Conservation (phyloP, 2,888 invertebrate genomes). For the Mechanitis messenoides region DNA sequence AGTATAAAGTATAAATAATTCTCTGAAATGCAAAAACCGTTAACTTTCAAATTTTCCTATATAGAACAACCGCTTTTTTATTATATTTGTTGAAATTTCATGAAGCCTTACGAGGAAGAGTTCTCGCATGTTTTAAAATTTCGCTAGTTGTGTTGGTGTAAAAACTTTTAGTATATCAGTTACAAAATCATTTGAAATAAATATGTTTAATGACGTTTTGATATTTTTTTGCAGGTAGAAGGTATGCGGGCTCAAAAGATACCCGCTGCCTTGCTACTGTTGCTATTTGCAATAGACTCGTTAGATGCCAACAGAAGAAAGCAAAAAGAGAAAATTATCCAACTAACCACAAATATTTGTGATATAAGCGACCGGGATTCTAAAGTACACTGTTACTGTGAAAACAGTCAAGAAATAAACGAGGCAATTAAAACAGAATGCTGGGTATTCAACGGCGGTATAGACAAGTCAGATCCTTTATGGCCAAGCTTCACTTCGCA, state of each 20-base stretch:
- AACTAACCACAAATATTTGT: slow-evolving; percentile 70
- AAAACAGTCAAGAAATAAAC: slow-evolving; percentile 71
- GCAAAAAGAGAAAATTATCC: slow-evolving; percentile 59
- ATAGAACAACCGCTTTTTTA: no score
- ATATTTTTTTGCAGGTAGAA: slow-evolving; percentile 63
- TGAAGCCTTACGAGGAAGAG: no score
- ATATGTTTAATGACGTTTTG: slow-evolving; percentile 11
- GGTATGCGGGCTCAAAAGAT: slow-evolving; percentile 72
- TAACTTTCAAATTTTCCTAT: no score
- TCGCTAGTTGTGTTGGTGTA: no score
- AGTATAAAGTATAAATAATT: no score
- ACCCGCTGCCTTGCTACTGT: slow-evolving; percentile 72
- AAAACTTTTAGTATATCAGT: no score
- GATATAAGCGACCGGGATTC: slow-evolving; percentile 73
- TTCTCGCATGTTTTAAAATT: no score
- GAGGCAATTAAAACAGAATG: slow-evolving; percentile 85
- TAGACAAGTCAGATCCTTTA: slow-evolving; percentile 80
- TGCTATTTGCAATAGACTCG: slow-evolving; percentile 69
- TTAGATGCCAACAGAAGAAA: slow-evolving; percentile 66
- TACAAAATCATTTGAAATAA: not conserved
- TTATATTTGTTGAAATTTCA: no score
- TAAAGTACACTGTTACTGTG: slow-evolving; percentile 82
- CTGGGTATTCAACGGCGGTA: slow-evolving; percentile 83
- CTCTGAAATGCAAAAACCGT: no score
- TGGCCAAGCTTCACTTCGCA: slow-evolving; percentile 86